Conservation (phyloP, 2,888 invertebrate genomes). For the Drosophila phalerata region DNA sequence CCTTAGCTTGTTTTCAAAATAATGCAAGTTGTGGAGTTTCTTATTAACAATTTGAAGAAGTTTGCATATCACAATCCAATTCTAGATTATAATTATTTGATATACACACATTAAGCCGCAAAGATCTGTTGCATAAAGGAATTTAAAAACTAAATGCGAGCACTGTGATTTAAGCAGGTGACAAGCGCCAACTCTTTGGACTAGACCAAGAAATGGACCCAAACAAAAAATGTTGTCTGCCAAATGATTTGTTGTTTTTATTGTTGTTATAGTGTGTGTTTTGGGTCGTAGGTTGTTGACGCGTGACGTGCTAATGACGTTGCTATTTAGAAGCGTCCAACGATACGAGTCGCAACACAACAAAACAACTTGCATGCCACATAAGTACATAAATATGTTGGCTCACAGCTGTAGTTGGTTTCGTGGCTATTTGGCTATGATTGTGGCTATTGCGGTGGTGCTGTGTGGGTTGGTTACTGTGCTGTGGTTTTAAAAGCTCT, state of each 20-base stretch:
- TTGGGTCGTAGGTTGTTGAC: slow-evolving; percentile 24
- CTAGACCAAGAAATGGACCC: slow-evolving; percentile 19
- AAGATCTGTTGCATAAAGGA: neutral
- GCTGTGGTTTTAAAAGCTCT: slow-evolving; percentile 42
- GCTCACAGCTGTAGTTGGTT: slow-evolving; percentile 31
- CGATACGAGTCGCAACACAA: neutral
- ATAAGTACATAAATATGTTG: slow-evolving; percentile 34
- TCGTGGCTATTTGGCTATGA: slow-evolving; percentile 8
- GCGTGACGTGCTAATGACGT: slow-evolving; percentile 53
- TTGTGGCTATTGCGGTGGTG: slow-evolving; percentile 5
- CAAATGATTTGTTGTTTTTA: slow-evolving; percentile 24
- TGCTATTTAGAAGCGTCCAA: slow-evolving; percentile 35
- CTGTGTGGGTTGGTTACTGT: slow-evolving; percentile 6
- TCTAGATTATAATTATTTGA: neutral
- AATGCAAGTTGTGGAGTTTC: neutral
- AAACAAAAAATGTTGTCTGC: slow-evolving; percentile 6
- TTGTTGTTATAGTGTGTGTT: slow-evolving; percentile 12
- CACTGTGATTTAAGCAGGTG: slow-evolving; percentile 28
- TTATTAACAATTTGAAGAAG: neutral
- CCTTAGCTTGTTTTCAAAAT: neutral
- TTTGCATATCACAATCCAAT: neutral
- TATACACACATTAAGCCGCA: neutral
- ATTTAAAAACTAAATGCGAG: neutral
- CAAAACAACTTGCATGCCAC: slow-evolving; percentile 28
- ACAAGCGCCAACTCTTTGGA: slow-evolving; percentile 17